Base-by-base conservation (phyloP, 1,140 invertebrate genomes). In the Rhyacophila brunnea region DNA sequence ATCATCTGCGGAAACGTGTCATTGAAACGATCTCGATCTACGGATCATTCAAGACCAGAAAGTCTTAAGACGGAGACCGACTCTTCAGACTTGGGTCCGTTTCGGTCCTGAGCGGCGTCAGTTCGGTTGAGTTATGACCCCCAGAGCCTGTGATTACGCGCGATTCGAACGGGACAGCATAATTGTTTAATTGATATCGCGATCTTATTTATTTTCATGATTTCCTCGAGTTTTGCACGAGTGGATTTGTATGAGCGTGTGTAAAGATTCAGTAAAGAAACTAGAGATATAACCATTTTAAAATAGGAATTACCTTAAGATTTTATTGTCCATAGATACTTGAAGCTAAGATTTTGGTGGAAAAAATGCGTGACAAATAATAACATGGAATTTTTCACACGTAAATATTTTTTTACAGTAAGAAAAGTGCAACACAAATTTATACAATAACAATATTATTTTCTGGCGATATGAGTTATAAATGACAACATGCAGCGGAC, bases 131-230 rank as follows among this genome's bases (percentile, higher is more conserved):
- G 63, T 65, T 65, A 65, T 65, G 63, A 60, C 59, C 59, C 44
- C 17, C 17, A 45, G 28, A 65, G 50, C 50, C 63, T 65, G 59
- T 65, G 63, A 61, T 65, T 65, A 65, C 59, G 63, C 50, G 54
- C 63, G 63, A 65, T 65, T 65, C 61, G 63, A 61, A 65, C 63
- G 55, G 59, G 63, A 65, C 63, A 65, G 52, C 54, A 65, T 65
- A 65, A 65, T 65, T 65, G 63, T 65, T 65, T 65, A 65, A 65
- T 65, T 65, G 63, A 65, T 65, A 62, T 62, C 58, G 63, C 63
- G 58, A 65, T 61, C 58, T 65, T 65, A 65, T 65, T 65, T 65
- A 65, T 65, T 65, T 65, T 65, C 63, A 52, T 58, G 58, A 65
- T 65, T 65, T 65, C 63, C 63, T 61, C 63, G 59, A 48, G 63